Conservation (phyloP, 2,888 invertebrate species). For the Callosobruchus maculatus region DNA sequence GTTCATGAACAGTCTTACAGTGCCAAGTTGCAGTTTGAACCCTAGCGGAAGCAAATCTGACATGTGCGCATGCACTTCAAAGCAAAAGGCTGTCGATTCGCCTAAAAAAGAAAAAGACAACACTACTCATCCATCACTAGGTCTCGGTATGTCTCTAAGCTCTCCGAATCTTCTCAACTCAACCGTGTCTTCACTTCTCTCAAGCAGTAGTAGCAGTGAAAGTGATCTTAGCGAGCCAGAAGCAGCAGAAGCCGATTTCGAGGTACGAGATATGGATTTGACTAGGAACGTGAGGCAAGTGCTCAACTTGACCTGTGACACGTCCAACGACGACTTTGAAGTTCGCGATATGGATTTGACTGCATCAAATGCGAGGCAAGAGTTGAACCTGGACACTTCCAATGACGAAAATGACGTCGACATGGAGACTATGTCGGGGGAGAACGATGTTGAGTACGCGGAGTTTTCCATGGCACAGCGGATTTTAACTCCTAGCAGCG, state of each 20-base stretch:
- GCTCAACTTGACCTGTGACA: not conserved
- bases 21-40: conserved; percentile 4
- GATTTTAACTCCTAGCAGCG: conserved; percentile 37
- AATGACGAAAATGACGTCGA: conserved; percentile 85
- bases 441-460: conserved; percentile 66
- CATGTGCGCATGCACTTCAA: conserved; percentile 26
- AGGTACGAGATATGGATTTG: not conserved
- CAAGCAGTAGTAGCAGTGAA: conserved; percentile 46
- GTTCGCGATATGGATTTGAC: conserved; percentile 46
- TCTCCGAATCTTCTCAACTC: conserved; percentile 47
- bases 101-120: conserved; percentile 2
- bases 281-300: not conserved
- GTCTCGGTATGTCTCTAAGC: conserved; percentile 44
- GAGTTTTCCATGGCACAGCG: conserved; percentile 55
- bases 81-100: conserved; percentile 20
- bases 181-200: conserved; percentile 43
- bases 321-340: not conserved
- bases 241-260: conserved; percentile 1
- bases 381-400: conserved; percentile 58
- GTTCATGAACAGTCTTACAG: conserved; percentile 21
- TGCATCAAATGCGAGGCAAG: conserved; percentile 54
- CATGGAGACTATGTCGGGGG: conserved; percentile 81
- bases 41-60: conserved; percentile 14
- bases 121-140: conserved; percentile 33
- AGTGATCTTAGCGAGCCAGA: conserved; percentile 61